Evolutionary conservation across 1,140 invertebrate genomes (phyloP).

Genomic region (Hirudo medicinalis): DNA sequence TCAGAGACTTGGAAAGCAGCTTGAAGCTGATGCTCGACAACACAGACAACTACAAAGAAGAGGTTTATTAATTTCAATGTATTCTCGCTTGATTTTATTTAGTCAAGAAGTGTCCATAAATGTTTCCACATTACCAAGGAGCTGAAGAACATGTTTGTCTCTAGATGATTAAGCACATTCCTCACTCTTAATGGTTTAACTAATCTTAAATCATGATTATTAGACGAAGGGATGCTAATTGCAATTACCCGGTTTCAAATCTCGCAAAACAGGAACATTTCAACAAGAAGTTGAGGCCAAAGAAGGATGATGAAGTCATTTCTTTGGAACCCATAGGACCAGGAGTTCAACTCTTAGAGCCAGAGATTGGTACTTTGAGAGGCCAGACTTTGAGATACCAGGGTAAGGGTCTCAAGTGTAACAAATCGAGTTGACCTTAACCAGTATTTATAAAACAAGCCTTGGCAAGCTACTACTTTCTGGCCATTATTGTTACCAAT

Average conservation of each 20-base stretch:
- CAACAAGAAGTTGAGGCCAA: not conserved
- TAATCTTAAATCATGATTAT: not conserved
- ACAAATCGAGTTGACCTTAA: too few species aligned
- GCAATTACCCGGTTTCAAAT: not conserved
- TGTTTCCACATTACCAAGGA: not conserved
- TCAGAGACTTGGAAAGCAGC: conserved; percentile 6
- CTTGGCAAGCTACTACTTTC: too few species aligned
- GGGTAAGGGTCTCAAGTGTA: too few species aligned
- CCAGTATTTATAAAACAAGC: too few species aligned
- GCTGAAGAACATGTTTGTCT: not conserved
- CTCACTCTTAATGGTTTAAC: not conserved
- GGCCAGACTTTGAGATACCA: not conserved
- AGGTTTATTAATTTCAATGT: not conserved
- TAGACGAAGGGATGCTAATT: not conserved
- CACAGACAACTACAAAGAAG: conserved; percentile 8
- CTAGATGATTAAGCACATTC: not conserved
- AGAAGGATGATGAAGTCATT: conserved; percentile 43
- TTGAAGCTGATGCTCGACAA: conserved; percentile 1
- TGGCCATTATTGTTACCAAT: too few species aligned
- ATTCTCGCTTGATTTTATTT: not conserved
- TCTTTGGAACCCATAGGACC: conserved; percentile 36
- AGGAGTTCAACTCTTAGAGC: conserved; percentile 36
- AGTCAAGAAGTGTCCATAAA: not conserved
- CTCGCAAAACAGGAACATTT: not conserved
- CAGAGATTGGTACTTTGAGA: conserved; percentile 25